Conservation (phyloP, 2,888 invertebrate genomes). For the Allygus modestus region DNA sequence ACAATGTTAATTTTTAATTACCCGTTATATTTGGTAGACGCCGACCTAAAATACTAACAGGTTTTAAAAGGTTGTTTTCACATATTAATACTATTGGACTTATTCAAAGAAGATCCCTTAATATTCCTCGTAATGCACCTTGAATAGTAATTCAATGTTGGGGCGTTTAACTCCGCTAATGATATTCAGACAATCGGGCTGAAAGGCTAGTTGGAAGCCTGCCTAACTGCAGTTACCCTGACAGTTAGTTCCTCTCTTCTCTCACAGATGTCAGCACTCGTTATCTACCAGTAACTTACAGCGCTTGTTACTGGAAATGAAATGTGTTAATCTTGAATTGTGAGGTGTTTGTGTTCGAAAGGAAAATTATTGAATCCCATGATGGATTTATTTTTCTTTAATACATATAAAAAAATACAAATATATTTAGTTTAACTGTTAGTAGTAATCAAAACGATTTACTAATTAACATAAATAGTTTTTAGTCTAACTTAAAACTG, state of each 20-base stretch:
- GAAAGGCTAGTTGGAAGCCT: conserved; percentile 46
- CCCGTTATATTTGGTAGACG: too few species aligned
- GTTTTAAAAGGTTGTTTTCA: too few species aligned
- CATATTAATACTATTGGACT: too few species aligned
- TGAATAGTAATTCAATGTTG: conserved; percentile 1
- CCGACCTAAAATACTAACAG: too few species aligned
- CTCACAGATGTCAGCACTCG: conserved; percentile 36
- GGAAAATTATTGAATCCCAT: too few species aligned
- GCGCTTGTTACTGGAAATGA: not conserved
- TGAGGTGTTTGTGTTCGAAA: not conserved
- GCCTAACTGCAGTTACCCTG: conserved; percentile 21
- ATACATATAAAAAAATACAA: too few species aligned
- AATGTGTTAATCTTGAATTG: not conserved
- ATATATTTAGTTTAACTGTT: too few species aligned
- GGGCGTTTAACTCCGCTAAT: not conserved
- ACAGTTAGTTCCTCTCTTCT: conserved; percentile 12
- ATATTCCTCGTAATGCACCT: not conserved
- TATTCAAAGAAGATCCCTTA: not conserved
- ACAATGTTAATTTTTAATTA: too few species aligned
- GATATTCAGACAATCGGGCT: conserved; percentile 26
- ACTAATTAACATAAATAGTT: too few species aligned
- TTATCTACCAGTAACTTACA: not conserved
- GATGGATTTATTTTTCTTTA: too few species aligned
- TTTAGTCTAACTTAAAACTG: too few species aligned
- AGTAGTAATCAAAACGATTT: too few species aligned